Conservation (phyloP, 30 jellyfish, hydroid and myxozoan species). For the Hydra vulgaris region DNA sequence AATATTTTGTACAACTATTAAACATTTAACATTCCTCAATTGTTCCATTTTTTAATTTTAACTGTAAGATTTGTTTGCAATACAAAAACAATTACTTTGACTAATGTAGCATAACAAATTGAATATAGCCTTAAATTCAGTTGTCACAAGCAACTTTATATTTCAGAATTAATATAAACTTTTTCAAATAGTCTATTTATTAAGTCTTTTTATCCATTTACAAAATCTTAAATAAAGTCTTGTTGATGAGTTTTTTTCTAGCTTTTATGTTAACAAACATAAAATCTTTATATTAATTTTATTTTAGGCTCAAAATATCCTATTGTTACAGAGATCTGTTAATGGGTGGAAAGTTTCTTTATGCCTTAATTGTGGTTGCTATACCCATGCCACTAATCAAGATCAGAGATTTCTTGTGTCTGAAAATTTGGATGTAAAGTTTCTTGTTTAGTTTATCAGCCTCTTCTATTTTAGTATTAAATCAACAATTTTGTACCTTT, state of each 20-base stretch:
- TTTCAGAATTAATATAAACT: too few species aligned
- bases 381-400: conserved; percentile 70
- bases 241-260: background rate
- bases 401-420: conserved; percentile 45
- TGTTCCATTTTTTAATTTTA: too few species aligned
- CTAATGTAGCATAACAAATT: too few species aligned
- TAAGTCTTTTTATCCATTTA: too few species aligned
- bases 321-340: conserved; percentile 36
- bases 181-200: too few species aligned
- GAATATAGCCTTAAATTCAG: too few species aligned
- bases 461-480: background rate
- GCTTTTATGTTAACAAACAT: background rate
- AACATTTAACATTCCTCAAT: too few species aligned
- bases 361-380: conserved; percentile 64
- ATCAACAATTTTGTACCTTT: too few species aligned
- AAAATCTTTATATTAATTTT: background rate
- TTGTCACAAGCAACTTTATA: too few species aligned
- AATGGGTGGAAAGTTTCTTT: conserved; percentile 55
- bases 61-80: too few species aligned
- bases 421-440: conserved; percentile 23
- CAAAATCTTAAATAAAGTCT: background rate
- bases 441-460: conserved; percentile 7
- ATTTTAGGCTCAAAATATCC: conserved; percentile 55
- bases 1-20: too few species aligned
- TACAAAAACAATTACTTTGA: too few species aligned